phyloP scores from a whole-genome alignment of 2,113 vertebrate species.

The Synodontis membranacea region DNA sequence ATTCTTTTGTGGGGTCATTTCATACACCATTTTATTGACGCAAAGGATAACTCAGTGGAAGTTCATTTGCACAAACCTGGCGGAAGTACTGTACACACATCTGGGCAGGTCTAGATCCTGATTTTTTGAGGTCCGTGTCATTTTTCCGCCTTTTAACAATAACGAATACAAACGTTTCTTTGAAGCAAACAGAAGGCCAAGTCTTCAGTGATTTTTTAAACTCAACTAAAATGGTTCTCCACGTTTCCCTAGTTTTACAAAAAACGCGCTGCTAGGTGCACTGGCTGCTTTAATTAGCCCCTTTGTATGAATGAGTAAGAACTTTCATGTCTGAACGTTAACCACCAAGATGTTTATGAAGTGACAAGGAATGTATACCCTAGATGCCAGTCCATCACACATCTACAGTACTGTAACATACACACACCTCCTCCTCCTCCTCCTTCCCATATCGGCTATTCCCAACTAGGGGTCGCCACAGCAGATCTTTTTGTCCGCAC shows the following conservation, averaged over 20 bases:
- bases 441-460: too few relatives aligned
- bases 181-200: neutral
- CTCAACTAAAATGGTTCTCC: neutral
- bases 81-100: neutral
- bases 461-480: too few relatives aligned
- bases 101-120: neutral
- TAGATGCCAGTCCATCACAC: neutral
- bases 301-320: neutral
- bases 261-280: neutral
- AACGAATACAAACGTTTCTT: neutral
- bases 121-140: neutral
- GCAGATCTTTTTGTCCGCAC: too few relatives aligned
- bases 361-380: constrained; percentile 3
- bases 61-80: neutral
- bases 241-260: neutral
- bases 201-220: neutral
- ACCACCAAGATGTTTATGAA: neutral
- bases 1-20: neutral
- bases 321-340: neutral
- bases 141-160: neutral
- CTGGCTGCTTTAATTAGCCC: neutral
- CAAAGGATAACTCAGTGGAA: neutral
- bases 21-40: neutral
- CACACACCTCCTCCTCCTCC: too few relatives aligned
- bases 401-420: neutral